A percentile compares a stretch with the other conserved stretches of the same genome.
Evolutionary conservation across 2,888 invertebrate species (phyloP).

Genomic region (Aelia acuminata): DNA sequence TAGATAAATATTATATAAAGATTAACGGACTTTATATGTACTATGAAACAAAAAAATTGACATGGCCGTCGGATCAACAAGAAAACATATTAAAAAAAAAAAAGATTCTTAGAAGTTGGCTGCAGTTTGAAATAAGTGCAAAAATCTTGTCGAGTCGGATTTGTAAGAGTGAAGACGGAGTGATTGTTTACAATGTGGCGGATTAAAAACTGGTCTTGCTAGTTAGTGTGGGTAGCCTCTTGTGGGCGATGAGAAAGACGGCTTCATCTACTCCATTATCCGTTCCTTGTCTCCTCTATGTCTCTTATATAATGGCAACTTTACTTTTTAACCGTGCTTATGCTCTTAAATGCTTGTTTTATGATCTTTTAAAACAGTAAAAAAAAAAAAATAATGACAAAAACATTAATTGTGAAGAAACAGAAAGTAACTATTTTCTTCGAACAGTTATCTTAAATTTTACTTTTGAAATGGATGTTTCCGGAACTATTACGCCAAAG

Average conservation of each 20-base stretch:
- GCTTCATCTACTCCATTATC: conserved; percentile 19
- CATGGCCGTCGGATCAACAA: too few relatives aligned
- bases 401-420: too few relatives aligned
- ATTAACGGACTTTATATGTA: too few relatives aligned
- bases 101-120: neutral
- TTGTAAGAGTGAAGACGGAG: conserved; percentile 1
- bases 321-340: neutral
- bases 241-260: conserved; percentile 12
- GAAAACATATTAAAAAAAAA: too few relatives aligned
- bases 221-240: conserved; percentile 29
- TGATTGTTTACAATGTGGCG: conserved; percentile 54
- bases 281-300: neutral
- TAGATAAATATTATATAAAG: too few relatives aligned
- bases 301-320: neutral
- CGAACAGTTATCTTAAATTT: too few relatives aligned
- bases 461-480: neutral
- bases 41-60: too few relatives aligned
- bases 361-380: too few relatives aligned
- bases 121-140: neutral
- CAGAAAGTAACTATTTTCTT: too few relatives aligned
- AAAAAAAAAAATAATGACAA: too few relatives aligned
- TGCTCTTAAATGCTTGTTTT: neutral
- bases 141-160: conserved; percentile 19
- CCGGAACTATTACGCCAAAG: neutral
- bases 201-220: conserved; percentile 56